A percentile compares a stretch with the other conserved stretches of the same genome.
These are phyloP conservation scores for Drosophila nasuta DNA, from an alignment of 1,140 invertebrate species.

Conservation along the genomic window DNA sequence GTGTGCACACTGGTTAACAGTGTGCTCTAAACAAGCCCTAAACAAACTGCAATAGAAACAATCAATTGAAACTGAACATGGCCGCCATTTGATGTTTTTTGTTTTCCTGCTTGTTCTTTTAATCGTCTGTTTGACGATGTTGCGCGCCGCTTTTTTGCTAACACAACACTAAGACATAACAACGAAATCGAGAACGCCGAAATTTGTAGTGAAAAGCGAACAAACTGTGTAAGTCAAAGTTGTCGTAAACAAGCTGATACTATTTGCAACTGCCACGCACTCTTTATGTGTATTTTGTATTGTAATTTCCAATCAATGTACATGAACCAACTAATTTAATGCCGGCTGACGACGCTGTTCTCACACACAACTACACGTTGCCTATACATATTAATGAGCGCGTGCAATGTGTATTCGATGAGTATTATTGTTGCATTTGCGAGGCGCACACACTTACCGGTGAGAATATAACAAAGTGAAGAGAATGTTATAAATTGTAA, in stretches of 20 bases:
- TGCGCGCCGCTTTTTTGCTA: constrained; percentile 36
- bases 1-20: constrained; percentile 33
- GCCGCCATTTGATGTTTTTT: not conserved
- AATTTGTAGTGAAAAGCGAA: not conserved
- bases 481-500: constrained; percentile 7
- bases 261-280: constrained; percentile 9
- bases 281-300: constrained; percentile 1
- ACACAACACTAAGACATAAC: not conserved
- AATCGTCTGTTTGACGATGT: not conserved
- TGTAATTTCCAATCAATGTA: not conserved
- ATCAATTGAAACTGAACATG: not conserved
- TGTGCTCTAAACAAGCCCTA: constrained; percentile 21
- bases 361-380: constrained; percentile 14
- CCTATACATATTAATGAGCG: not conserved
- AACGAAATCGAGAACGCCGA: constrained; percentile 1
- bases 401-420: no score
- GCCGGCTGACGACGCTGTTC: constrained; percentile 33
- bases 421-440: no score
- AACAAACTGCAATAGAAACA: not conserved
- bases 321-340: constrained; percentile 19
- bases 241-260: not conserved
- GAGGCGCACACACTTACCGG: constrained; percentile 20
- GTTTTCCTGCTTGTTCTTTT: not conserved
- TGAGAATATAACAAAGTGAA: constrained; percentile 7
- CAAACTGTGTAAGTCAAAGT: not conserved